These are phyloP conservation scores for Oligia fasciuncula DNA, from an alignment of 2,888 invertebrate species.

Conservation along the genomic window DNA sequence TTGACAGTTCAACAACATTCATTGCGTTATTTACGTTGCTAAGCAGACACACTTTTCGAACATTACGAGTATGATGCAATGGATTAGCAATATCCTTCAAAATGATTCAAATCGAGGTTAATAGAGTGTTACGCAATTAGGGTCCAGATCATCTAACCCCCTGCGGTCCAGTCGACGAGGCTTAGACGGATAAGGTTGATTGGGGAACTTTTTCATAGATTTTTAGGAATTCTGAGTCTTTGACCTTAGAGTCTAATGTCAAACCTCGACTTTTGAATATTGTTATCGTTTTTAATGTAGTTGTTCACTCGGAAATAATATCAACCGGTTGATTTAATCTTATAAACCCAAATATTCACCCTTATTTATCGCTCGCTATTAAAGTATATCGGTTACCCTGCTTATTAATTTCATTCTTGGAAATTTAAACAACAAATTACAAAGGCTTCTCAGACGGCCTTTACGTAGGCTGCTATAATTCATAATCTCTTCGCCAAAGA, in stretches of 20 bases:
- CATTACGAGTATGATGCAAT: too few relatives aligned
- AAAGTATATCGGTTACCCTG: constrained; percentile 52
- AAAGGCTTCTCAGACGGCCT: constrained; percentile 61
- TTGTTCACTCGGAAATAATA: constrained; percentile 5
- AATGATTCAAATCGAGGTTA: too few relatives aligned
- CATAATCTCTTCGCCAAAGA: constrained; percentile 73
- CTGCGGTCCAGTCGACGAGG: neutral
- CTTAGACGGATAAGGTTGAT: neutral
- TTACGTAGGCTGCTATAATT: constrained; percentile 73
- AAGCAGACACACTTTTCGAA: too few relatives aligned
- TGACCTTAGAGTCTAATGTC: neutral
- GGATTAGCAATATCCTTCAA: too few relatives aligned
- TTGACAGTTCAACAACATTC: too few relatives aligned
- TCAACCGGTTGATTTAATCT: constrained; percentile 20
- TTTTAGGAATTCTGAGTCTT: neutral
- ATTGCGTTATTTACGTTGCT: too few relatives aligned
- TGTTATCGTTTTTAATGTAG: neutral
- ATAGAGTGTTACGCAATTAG: too few relatives aligned
- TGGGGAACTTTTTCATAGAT: neutral
- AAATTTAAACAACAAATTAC: constrained; percentile 65
- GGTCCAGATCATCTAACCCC: neutral
- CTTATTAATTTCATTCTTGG: constrained; percentile 44
- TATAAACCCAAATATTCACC: constrained; percentile 10
- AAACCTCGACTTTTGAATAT: too few relatives aligned
- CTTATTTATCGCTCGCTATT: constrained; percentile 34